Evolutionary conservation across 1,140 invertebrate genomes (phyloP), one percentile per base, ranked within the genome.

Genomic region (Drosophila pseudoananassae): DNA sequence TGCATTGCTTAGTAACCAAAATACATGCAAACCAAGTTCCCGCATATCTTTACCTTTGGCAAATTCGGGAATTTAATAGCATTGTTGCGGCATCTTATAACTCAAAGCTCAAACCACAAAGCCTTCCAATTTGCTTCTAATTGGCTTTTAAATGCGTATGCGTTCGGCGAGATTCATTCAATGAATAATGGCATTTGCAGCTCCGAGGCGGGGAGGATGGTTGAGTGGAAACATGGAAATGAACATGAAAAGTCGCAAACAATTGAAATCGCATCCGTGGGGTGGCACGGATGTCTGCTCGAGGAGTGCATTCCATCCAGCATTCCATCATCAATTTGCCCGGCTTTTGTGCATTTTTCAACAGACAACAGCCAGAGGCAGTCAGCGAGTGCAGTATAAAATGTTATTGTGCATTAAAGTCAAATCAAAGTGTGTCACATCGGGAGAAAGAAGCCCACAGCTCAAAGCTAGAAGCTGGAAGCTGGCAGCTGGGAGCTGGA

Each of bases 391-490:
- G 43, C 49, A 29, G 47, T 36, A 71, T 60, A 64, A 76, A 76
- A 79, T 87, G 78, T 50, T 75, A 76, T 87, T 87, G 83, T 87
- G 83, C 83, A 87, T 87, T 87, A 87, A 88, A 88, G 83, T 88
- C 83, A 76, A 78, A 88, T 87, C 75, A 87, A 76, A 87, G 78
- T 78, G 75, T 72, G 61, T 75, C 51, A 66, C 82, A 63, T 60
- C 10, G 43, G 54, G 68, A 55, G 54, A 60, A 43, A 17, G 40
- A 43, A 43, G 33, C 33, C 33, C 33, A 43, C 40, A 15, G 14
- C 36, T 40, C 12, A 10, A 15, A 25, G 47, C 45, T 49, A 14
- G 20, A 14, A 23, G 25, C 52, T 33, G 25, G 27, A 14, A 40
- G 27, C 15, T 45, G 15, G 10, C 15, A 29, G n/a, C 49, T 23